A percentile compares a stretch with the other conserved stretches of the same genome.
phyloP scores from a whole-genome alignment of 2,888 invertebrate species.

The Erebia epiphron region DNA sequence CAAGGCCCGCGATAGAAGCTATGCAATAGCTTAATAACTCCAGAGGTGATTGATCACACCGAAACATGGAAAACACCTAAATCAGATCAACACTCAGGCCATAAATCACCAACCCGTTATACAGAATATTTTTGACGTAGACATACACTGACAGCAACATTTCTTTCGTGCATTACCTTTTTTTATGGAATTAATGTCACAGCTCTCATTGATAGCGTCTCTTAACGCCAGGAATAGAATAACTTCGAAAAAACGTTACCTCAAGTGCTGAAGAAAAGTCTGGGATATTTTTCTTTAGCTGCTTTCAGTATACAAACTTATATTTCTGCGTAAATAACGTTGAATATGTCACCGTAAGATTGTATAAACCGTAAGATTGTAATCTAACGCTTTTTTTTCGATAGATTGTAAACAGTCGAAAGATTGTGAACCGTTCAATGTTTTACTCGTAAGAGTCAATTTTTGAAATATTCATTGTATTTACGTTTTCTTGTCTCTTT shows the following conservation, averaged over 20 bases:
- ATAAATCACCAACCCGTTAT: not conserved
- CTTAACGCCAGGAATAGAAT: not conserved
- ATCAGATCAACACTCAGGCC: too few species aligned
- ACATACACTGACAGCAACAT: too few species aligned
- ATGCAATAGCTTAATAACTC: not conserved
- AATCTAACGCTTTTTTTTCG: too few species aligned
- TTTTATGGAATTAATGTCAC: not conserved
- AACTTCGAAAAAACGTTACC: not conserved
- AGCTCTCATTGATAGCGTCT: not conserved
- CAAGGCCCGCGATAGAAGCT: too few species aligned
- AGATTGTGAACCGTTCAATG: too few species aligned
- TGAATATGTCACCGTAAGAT: too few species aligned
- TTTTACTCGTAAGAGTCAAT: too few species aligned
- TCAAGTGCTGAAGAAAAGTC: conserved; percentile 4
- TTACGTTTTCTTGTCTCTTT: too few species aligned
- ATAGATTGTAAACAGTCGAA: too few species aligned
- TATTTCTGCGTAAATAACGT: not conserved
- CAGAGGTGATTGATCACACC: conserved; percentile 3
- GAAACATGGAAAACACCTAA: not conserved
- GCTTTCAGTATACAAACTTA: not conserved
- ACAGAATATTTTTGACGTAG: not conserved
- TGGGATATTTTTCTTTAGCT: not conserved
- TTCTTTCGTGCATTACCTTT: too few species aligned
- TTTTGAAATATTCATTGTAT: too few species aligned
- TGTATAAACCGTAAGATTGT: too few species aligned